A percentile compares a stretch with the other conserved stretches of the same genome.
phyloP scores from a whole-genome alignment of 2,797 vertebrate genomes.

The Avahi laniger region DNA sequence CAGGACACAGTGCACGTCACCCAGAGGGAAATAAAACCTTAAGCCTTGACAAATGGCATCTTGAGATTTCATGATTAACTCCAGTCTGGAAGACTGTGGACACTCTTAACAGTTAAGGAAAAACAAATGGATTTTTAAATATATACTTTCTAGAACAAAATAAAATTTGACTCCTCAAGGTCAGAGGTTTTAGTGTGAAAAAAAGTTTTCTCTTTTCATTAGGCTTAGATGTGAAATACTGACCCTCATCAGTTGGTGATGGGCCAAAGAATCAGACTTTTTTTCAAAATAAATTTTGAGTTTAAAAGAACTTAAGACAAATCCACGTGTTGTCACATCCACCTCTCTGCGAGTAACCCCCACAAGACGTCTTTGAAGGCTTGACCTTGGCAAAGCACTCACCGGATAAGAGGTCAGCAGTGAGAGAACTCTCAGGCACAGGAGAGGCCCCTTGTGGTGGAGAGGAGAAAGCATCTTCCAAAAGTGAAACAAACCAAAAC shows the following conservation, averaged over 20 bases:
- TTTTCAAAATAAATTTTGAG: not conserved
- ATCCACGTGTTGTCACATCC: not conserved
- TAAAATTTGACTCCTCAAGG: not conserved
- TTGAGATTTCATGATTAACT: conserved; percentile 37
- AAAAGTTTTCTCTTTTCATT: not conserved
- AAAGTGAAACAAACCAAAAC: conserved; percentile 86
- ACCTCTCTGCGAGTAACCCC: not conserved
- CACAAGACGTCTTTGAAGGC: not conserved
- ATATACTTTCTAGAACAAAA: not conserved
- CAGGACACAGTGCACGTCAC: conserved; percentile 79
- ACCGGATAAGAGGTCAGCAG: conserved; percentile 92
- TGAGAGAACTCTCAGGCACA: conserved; percentile 93
- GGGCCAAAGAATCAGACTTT: not conserved
- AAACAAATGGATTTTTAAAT: not conserved
- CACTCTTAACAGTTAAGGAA: not conserved
- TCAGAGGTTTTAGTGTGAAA: not conserved
- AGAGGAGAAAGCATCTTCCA: conserved; percentile 90
- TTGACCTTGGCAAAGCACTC: conserved; percentile 83
- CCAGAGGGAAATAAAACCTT: conserved; percentile 14
- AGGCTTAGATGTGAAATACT: not conserved
- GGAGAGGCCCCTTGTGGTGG: conserved; percentile 95
- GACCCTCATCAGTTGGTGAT: not conserved
- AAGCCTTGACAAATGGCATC: conserved; percentile 70
- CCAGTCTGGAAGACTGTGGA: not conserved
- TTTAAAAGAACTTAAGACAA: not conserved